phyloP scores from a whole-genome alignment of 2,113 vertebrate genomes.

The zebrafish (Danio rerio) region GRCz12tu NC_133199.1:22101001-22101500 shows the following conservation, averaged over 20 bases:
- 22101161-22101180: not conserved
- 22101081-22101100: not conserved
- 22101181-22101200: not conserved
- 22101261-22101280: slow-evolving; percentile 10
- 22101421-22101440: no score
- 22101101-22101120: not conserved
- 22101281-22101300: not conserved
- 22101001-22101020: not conserved
- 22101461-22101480: no score
- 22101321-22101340: not conserved
- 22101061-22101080: not conserved
- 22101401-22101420: no score
- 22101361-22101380: not conserved
- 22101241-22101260: slow-evolving; percentile 1
- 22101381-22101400: not conserved
- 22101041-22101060: slow-evolving; percentile 6
- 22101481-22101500: no score
- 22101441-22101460: no score
- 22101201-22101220: slow-evolving; percentile 19
- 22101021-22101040: not conserved
- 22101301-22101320: not conserved
- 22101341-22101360: not conserved
- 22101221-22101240: slow-evolving; percentile 4
- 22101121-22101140: not conserved
- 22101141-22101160: not conserved